A percentile compares a stretch with the other conserved stretches of the same genome.
Conservation (phyloP, 2,797 vertebrate species). For the Brachyalestes nurse region DNA sequence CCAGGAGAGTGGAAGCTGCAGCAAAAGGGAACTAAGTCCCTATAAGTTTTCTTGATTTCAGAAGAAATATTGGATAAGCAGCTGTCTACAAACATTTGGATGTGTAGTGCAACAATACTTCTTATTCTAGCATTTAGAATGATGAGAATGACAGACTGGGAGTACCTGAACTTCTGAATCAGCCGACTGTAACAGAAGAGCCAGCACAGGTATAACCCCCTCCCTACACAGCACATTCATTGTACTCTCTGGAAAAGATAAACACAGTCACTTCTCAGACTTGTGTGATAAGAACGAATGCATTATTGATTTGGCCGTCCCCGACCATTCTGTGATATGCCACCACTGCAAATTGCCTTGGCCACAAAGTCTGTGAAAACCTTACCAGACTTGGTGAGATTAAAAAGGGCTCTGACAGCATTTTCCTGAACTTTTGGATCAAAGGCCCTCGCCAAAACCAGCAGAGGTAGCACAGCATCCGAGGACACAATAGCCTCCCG, state of each 20-base stretch:
- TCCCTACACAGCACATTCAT: conserved; percentile 75
- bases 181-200: conserved; percentile 79
- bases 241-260: conserved; percentile 69
- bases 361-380: neutral
- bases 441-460: conserved; percentile 3
- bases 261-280: neutral
- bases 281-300: neutral
- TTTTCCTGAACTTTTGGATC: conserved; percentile 23
- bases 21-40: too few relatives aligned
- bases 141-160: neutral
- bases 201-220: conserved; percentile 80
- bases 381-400: conserved; percentile 39
- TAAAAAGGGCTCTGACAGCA: conserved; percentile 25
- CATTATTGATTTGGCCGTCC: neutral
- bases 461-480: conserved; percentile 2
- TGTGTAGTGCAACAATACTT: too few relatives aligned
- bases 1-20: too few relatives aligned
- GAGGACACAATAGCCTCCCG: conserved; percentile 13
- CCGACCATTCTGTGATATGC: neutral
- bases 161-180: conserved; percentile 81
- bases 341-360: neutral
- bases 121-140: too few relatives aligned
- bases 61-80: too few relatives aligned
- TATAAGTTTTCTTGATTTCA: too few relatives aligned
- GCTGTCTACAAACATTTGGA: too few relatives aligned